phyloP scores from a whole-genome alignment of 2,888 invertebrate species.

The Acanthosepion esculentum region DNA sequence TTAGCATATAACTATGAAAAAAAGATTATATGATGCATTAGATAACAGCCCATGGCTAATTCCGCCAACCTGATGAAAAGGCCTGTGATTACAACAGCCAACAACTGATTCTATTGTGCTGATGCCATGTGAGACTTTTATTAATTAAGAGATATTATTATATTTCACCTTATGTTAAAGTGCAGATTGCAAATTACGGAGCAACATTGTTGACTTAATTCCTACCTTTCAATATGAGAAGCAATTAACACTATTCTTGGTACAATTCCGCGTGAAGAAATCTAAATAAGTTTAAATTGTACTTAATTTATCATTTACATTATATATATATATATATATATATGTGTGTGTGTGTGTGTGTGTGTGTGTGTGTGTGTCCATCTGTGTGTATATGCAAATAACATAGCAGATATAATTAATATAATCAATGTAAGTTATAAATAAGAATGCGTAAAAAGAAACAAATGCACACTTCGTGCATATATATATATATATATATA shows the following conservation, averaged over 20 bases:
- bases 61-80: background rate
- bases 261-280: background rate
- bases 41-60: background rate
- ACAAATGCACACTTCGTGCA: background rate
- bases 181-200: slow-evolving; percentile 17
- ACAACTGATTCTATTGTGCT: background rate
- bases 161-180: background rate
- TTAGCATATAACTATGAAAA: background rate
- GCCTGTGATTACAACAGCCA: slow-evolving; percentile 3
- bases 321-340: background rate
- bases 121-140: background rate
- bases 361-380: background rate
- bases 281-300: background rate
- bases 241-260: slow-evolving; percentile 6
- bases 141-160: slow-evolving; percentile 23
- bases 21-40: background rate
- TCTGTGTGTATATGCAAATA: background rate
- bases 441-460: too few species aligned
- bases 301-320: background rate
- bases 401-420: too few species aligned
- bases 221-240: background rate
- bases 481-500: background rate
- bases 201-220: background rate
- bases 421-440: too few species aligned
- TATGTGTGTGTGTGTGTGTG: background rate